A percentile compares a stretch with the other conserved stretches of the same genome.
phyloP scores from a whole-genome alignment of 2,888 invertebrate genomes.

The Xanthorhoe designata region DNA sequence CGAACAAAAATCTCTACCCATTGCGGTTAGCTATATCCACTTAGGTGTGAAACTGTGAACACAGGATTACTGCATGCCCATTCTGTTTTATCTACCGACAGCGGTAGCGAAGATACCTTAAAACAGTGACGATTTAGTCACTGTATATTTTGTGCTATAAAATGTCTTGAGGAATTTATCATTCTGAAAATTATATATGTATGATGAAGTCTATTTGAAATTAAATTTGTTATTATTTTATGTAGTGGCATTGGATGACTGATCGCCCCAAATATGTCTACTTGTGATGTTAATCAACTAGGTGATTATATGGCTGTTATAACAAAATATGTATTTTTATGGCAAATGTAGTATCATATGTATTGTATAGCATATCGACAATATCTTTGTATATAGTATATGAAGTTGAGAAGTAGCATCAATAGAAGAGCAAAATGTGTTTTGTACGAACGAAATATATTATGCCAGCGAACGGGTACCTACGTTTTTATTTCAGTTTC shows the following conservation, averaged over 20 bases:
- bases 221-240: background rate
- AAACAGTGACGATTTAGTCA: too few relatives aligned
- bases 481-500: background rate
- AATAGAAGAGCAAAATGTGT: background rate
- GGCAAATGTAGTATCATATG: slow-evolving; percentile 21
- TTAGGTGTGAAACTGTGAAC: too few relatives aligned
- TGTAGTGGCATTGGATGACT: slow-evolving; percentile 25
- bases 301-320: slow-evolving; percentile 61
- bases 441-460: background rate
- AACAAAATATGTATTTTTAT: slow-evolving; percentile 47
- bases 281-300: slow-evolving; percentile 53
- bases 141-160: too few relatives aligned
- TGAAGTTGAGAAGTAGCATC: slow-evolving; percentile 2
- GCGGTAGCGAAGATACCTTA: too few relatives aligned
- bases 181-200: too few relatives aligned
- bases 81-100: too few relatives aligned
- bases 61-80: too few relatives aligned
- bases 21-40: too few relatives aligned
- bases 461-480: background rate
- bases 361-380: slow-evolving; percentile 20
- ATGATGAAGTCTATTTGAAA: too few relatives aligned
- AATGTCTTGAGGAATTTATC: too few relatives aligned
- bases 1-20: too few relatives aligned
- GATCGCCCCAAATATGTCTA: slow-evolving; percentile 44
- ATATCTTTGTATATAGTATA: slow-evolving; percentile 21